Base-by-base conservation (phyloP, 1,140 invertebrate genomes). In the Scaptomyza pallida region DNA sequence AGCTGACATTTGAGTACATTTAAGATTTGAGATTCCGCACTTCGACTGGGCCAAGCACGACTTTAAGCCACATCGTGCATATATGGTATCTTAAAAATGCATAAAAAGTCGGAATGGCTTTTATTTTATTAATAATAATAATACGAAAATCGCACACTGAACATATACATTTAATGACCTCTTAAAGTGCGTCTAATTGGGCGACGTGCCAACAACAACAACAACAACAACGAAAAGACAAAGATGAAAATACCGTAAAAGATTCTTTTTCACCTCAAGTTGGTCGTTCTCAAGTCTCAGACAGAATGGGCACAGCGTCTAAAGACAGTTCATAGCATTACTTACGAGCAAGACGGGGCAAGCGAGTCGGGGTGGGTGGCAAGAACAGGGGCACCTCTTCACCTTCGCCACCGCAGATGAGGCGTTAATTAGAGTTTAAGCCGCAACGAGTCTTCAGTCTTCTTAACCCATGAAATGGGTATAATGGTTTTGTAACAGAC, bases 381-480 rank as follows among this genome's bases (percentile, higher is more conserved):
- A 12, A 10, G 16, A 12, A 5, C 3, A 15, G 30, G 16, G 37
- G n/a, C 51, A 37, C 12, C 19, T 61, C 71, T 54, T 48, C 64
- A 60, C 23, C 43, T 48, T 60, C 51, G 43, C 48, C 48, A 63
- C 52, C 30, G 60, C 80, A 76, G 61, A 68, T 77, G 75, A 83
- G 75, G 85, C 81, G 75, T 85, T 85, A 85, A 85, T 85, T 85
- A 85, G 81, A 85, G 77, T 86, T 85, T 85, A 85, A 85, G 77
- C 69, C 85, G 73, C 76, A 52, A 43, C 23, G 26, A 81, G 71
- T 80, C 80, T 69, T n/a, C n/a, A n/a, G n/a, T n/a, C n/a, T n/a
- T n/a, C n/a, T n/a, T n/a, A n/a, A n/a, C n/a, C n/a, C n/a, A n/a
- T n/a, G n/a, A n/a, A n/a, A n/a, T n/a, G n/a, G n/a, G n/a, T n/a